Evolutionary conservation across 2,113 vertebrate genomes (phyloP).

Genomic region (Eptesicus fuscus): DNA sequence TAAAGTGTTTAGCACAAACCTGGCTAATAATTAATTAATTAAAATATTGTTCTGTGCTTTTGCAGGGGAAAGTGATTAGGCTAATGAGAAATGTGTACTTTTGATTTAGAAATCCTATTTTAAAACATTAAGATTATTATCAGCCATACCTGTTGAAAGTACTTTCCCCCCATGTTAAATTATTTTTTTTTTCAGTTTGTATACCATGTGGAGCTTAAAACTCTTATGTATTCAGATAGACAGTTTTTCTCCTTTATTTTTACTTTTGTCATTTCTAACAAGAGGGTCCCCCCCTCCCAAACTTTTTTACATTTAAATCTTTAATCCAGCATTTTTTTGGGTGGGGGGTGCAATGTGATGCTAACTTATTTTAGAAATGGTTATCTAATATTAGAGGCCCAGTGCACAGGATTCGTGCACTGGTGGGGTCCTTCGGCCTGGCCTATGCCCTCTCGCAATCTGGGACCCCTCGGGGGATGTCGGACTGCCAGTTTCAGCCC

Average conservation of each 20-base stretch:
- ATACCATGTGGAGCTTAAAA: neutral
- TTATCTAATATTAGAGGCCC: neutral
- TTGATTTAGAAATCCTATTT: constrained; percentile 34
- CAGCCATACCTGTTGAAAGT: neutral
- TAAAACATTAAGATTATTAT: neutral
- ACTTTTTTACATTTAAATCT: neutral
- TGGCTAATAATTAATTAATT: constrained; percentile 4
- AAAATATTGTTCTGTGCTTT: neutral
- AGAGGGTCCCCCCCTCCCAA: neutral
- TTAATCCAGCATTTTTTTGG: neutral
- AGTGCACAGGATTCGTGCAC: too few species aligned
- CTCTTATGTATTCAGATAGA: neutral
- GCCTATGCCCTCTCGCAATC: too few species aligned
- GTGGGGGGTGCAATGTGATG: neutral
- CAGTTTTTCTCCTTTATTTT: constrained; percentile 21
- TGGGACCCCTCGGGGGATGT: too few species aligned
- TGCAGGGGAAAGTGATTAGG: neutral
- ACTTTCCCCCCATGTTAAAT: neutral
- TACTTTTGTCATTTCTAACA: neutral
- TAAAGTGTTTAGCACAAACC: neutral
- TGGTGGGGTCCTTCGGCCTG: too few species aligned
- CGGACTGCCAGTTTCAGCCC: too few species aligned
- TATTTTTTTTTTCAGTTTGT: neutral
- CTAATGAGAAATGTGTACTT: neutral
- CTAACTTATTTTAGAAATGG: neutral